Conservation (phyloP, 2,797 vertebrate genomes). For the Neomorphus geoffroyi region DNA sequence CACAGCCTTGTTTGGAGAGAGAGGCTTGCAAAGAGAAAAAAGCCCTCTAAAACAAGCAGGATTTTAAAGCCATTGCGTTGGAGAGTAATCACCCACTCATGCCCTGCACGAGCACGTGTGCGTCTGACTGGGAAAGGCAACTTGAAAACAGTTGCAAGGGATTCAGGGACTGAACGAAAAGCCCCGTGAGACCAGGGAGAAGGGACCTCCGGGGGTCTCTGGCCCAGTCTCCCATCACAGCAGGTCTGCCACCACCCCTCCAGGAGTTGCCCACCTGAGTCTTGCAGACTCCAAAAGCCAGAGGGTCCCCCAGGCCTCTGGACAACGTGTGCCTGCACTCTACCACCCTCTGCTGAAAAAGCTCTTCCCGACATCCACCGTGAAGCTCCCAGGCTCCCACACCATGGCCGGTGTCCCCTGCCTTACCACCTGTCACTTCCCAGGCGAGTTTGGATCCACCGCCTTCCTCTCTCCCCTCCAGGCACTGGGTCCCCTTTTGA, state of each 20-base stretch:
- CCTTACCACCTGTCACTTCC: not conserved
- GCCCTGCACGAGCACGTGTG: rapidly evolving
- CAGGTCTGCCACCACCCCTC: not conserved
- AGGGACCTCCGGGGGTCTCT: not conserved
- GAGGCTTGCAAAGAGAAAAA: not conserved
- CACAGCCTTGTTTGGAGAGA: not conserved
- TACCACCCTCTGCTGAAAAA: not conserved
- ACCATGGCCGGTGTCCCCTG: not conserved
- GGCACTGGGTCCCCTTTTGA: not conserved
- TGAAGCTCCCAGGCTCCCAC: not conserved
- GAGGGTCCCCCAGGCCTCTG: not conserved
- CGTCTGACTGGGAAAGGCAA: not conserved
- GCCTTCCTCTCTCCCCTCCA: not conserved
- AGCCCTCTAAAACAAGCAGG: not conserved
- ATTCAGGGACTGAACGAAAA: rapidly evolving
- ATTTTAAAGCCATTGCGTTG: rapidly evolving
- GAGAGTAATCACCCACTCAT: rapidly evolving
- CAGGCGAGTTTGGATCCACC: not conserved
- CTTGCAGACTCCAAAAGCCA: not conserved
- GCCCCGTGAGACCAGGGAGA: rapidly evolving
- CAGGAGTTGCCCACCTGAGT: not conserved
- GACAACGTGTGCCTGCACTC: not conserved
- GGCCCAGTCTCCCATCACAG: rapidly evolving
- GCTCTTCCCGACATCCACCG: not conserved
- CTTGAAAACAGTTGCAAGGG: not conserved